A percentile compares a stretch with the other conserved stretches of the same genome.
phyloP scores from a whole-genome alignment of 2,113 vertebrate genomes.

The Perca flavescens region DNA sequence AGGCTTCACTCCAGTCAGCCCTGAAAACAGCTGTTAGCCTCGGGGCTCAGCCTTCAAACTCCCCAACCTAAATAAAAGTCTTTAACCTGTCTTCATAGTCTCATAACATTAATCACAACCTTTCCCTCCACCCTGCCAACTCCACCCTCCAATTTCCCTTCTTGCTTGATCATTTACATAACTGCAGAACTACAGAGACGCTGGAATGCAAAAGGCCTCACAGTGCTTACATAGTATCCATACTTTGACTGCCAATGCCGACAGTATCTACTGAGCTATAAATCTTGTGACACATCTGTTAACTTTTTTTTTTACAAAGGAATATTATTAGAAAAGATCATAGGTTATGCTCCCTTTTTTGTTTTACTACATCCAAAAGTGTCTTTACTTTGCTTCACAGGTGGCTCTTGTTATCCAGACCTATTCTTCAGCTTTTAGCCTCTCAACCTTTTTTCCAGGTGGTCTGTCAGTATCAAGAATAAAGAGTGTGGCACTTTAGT shows the following conservation, averaged over 20 bases:
- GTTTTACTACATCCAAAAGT: neutral
- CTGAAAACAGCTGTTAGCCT: slow-evolving; percentile 56
- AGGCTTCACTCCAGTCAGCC: slow-evolving; percentile 38
- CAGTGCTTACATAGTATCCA: neutral
- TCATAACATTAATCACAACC: slow-evolving; percentile 43
- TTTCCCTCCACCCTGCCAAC: neutral
- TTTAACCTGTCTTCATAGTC: slow-evolving; percentile 53
- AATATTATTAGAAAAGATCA: neutral
- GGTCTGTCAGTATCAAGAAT: neutral
- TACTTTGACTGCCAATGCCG: neutral
- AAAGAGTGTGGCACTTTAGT: neutral
- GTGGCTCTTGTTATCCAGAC: slow-evolving; percentile 20
- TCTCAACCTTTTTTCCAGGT: neutral
- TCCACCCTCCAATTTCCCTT: slow-evolving; percentile 29
- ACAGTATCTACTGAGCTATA: neutral
- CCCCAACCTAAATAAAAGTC: slow-evolving; percentile 50
- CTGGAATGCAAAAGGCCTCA: slow-evolving; percentile 15
- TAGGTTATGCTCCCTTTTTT: neutral
- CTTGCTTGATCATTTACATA: slow-evolving; percentile 36
- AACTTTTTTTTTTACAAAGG: neutral
- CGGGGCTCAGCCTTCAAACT: slow-evolving; percentile 35
- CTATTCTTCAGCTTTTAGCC: neutral
- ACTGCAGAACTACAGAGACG: neutral
- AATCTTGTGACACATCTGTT: neutral
- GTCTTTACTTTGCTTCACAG: slow-evolving; percentile 7